Conservation (phyloP, 2,888 invertebrate genomes). For the Stenurella melanura region DNA sequence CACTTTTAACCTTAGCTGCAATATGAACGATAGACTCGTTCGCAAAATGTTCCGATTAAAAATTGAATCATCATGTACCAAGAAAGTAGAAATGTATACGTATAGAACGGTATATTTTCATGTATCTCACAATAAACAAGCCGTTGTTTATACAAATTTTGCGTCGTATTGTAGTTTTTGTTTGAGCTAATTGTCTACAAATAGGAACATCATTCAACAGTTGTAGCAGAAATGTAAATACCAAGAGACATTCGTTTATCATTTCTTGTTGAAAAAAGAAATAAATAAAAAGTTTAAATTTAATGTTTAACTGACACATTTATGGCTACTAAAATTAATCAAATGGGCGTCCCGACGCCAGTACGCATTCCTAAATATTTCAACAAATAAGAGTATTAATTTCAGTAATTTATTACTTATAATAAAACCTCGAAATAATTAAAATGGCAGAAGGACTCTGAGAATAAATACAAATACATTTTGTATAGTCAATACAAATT, state of each 20-base stretch:
- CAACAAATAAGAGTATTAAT: constrained; percentile 19
- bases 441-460: background rate
- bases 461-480: too few species aligned
- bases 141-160: background rate
- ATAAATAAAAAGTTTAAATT: constrained; percentile 33
- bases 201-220: background rate
- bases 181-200: background rate
- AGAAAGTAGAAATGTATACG: too few species aligned
- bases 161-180: background rate
- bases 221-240: constrained; percentile 7
- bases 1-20: too few species aligned
- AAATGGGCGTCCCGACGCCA: constrained; percentile 27
- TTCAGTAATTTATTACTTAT: constrained; percentile 13
- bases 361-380: constrained; percentile 22
- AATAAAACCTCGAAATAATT: constrained; percentile 7
- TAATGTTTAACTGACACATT: constrained; percentile 26
- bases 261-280: constrained; percentile 34
- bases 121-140: background rate
- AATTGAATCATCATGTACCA: too few species aligned
- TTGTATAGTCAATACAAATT: too few species aligned
- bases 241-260: constrained; percentile 22
- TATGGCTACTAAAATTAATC: constrained; percentile 31
- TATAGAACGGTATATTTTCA: too few species aligned
- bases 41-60: too few species aligned
- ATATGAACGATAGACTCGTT: too few species aligned